Evolutionary conservation across 1,140 invertebrate species (phyloP), one percentile per base, ranked within the genome.

Genomic region (Ctenoplectra terminalis): DNA sequence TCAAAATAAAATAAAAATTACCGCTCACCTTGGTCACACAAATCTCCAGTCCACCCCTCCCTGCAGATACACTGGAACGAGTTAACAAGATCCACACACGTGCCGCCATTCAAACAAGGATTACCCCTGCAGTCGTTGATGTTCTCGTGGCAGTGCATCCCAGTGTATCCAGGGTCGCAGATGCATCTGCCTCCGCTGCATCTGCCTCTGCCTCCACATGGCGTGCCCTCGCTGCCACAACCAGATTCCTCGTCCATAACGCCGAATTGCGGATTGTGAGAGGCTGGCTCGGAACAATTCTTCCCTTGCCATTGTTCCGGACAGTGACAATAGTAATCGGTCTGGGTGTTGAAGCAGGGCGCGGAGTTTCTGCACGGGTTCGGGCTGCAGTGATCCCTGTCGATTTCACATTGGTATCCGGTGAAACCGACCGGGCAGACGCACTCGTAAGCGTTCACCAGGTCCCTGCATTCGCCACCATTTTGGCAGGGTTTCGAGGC

Each of bases 241-340:
- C 91, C 90, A 54, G 92, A 81, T 72, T 86, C 88, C 76, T 83
- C 90, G 86, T 92, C 82, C 81, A 89, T 86, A 79, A 91, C 74
- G 8, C 95, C 93, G 83, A 95, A 95, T 26, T 95, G 95, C 7
- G 95, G 95, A 89, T 94, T 95, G 66, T 95, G 93, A 9, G 95
- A 94, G 71, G 95, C 95, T 17, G 95, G 92, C 84, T 97, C 95
- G 87, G 97, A 97, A 92, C 98, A 99, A 93, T 98, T 98, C 91
- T 97, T 97, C 48, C 98, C 98, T 79, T 96, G 96, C 95, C 97
- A 98, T 84, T 96, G 96, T 66, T 95, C 95, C 1, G 96, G 95
- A 94, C 98, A 99, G 92, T 98, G 97, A 92, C 98, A 99, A 89
- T 97, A 97, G 93, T 98, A 99, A 90, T 97, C 97, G 66, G 95